phyloP scores from a whole-genome alignment of 1,140 invertebrate species.

The Ooceraea biroi region DNA sequence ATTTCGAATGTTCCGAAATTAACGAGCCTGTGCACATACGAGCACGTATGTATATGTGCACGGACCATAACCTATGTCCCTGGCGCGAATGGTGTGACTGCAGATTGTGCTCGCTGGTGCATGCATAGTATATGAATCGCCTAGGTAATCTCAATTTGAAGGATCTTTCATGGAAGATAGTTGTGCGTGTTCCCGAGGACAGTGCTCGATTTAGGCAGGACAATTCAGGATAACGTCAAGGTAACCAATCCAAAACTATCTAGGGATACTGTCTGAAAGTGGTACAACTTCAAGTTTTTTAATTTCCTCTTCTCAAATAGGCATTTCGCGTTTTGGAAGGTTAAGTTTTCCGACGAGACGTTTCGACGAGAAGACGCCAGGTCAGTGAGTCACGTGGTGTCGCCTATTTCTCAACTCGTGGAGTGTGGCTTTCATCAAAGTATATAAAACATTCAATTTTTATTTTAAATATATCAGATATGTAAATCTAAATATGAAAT shows the following conservation, averaged over 20 bases:
- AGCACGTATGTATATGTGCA: background rate
- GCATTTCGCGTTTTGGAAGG: background rate
- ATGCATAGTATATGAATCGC: constrained; percentile 29
- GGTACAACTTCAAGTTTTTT: background rate
- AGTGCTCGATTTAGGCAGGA: background rate
- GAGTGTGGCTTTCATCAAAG: background rate
- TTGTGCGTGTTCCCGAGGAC: constrained; percentile 36
- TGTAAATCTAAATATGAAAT: background rate
- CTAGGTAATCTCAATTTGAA: background rate
- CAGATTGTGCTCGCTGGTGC: constrained; percentile 5
- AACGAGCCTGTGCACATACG: background rate
- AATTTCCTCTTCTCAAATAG: background rate
- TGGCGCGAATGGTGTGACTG: background rate
- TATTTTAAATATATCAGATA: background rate
- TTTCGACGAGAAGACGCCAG: background rate
- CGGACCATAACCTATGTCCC: constrained; percentile 1
- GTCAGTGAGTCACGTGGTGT: background rate
- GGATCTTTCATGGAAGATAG: constrained; percentile 32
- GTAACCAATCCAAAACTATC: background rate
- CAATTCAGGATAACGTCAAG: constrained; percentile 32
- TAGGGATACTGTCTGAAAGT: background rate
- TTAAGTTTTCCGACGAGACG: constrained; percentile 11
- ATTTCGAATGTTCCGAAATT: background rate
- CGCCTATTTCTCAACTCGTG: background rate
- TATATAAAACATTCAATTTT: background rate